Evolutionary conservation across 2,797 vertebrate species (phyloP).

Genomic region (Hafferia zeledoni): DNA sequence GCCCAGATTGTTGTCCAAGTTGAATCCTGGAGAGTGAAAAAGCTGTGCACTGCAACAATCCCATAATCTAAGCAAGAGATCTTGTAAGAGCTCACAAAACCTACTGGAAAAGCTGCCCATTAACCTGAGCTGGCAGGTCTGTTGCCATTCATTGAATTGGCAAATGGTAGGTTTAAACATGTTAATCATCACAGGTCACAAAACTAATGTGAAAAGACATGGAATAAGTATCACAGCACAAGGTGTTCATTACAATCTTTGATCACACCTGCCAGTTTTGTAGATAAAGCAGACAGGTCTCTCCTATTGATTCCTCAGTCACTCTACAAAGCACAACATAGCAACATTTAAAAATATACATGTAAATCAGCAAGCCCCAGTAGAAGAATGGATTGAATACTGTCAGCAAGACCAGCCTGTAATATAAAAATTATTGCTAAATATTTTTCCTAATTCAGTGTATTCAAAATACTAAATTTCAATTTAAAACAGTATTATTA

Average conservation of each 20-base stretch:
- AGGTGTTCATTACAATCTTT: not conserved
- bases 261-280: not conserved
- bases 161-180: not conserved
- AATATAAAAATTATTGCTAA: constrained; percentile 5
- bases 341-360: not conserved
- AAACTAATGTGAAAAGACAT: not conserved
- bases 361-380: not conserved
- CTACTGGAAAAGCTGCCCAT: not conserved
- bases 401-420: not conserved
- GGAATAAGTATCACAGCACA: not conserved
- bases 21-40: not conserved
- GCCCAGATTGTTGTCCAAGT: not conserved
- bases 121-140: not conserved
- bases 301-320: not conserved
- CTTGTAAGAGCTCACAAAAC: not conserved
- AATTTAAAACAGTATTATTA: constrained; percentile 10
- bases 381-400: not conserved
- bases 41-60: not conserved
- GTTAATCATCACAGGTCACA: not conserved
- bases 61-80: not conserved
- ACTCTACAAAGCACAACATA: not conserved
- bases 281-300: not conserved
- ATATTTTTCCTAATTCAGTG: not conserved
- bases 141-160: not conserved
- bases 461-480: constrained; percentile 7